Evolutionary conservation across 2,797 vertebrate genomes (phyloP), one percentile per base, ranked within the genome.

Genomic region (Paratrypauchen microcephalus): DNA sequence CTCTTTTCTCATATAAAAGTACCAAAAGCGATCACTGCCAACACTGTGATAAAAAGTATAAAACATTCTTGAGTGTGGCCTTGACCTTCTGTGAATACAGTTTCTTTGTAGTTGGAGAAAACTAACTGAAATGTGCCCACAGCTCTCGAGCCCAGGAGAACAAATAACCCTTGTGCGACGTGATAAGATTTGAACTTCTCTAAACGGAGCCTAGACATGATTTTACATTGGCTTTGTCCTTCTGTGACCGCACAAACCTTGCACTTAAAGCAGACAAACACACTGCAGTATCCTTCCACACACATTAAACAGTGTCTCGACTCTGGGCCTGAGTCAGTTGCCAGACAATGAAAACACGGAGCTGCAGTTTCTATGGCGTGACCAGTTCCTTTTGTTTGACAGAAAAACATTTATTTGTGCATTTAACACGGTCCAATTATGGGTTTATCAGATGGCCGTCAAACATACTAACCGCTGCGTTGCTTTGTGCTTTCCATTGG

Each of bases 361-460:
- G 82, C 70, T 70, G 75, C 82, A 87, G 89, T 92, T 89, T 92
- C 86, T 90, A 87, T 89, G 84, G 87, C 72, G 84, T 86, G 84
- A 88, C 87, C 78, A 23, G 75, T 77, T 75, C 88, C 62, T 90
- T 90, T 92, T 94, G 93, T 93, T 92, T 90, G 87, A 84, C 82
- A 77, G 70, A 84, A 82, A 87, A 86, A 91, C 82, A 90, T 36
- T 36, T 36, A 36, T 36, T 36, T 83, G 89, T 88, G 87, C 81
- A 88, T 92, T 92, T 87, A 87, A 85, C 88, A 85, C 89, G 87
- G 86, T 83, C 79, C 88, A 92, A 88, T 92, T 90, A 91, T 91
- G 83, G 76, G 81, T 92, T 96, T 97, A 97, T 96, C 96, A 90
- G 90, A 90, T 91, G 77, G 87, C 92, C 91, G 88, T 95, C 94